These are phyloP conservation scores for Stichopus chloronotus DNA, from an alignment of 35 echinoderm and acorn worm species.

Conservation along the genomic window DNA sequence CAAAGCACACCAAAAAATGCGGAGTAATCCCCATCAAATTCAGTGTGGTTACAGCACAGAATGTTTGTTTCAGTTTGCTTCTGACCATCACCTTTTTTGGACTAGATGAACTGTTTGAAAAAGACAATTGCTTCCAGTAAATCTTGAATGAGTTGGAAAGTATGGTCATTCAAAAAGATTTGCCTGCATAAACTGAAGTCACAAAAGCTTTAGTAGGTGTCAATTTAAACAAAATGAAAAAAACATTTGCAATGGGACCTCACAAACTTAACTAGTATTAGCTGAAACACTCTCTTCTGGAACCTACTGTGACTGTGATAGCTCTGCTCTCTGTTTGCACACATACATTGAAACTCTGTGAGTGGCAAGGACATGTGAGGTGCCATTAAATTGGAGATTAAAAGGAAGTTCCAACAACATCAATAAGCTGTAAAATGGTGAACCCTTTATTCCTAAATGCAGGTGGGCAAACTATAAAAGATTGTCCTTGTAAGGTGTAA, in stretches of 20 bases:
- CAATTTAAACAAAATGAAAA: neutral
- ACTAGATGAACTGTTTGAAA: no score
- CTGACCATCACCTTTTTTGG: no score
- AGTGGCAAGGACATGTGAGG: neutral
- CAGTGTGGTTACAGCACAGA: no score
- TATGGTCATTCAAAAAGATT: no score
- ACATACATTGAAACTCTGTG: neutral
- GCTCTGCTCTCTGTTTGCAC: neutral
- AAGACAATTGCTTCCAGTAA: no score
- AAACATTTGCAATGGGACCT: neutral
- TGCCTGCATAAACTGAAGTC: no score
- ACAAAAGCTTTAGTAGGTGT: no score
- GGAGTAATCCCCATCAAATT: no score
- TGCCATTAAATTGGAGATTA: neutral
- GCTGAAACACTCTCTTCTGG: neutral
- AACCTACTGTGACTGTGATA: neutral
- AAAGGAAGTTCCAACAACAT: neutral
- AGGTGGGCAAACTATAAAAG: constrained; percentile 36
- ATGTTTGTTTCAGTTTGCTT: no score
- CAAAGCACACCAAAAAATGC: no score
- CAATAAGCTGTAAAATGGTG: neutral
- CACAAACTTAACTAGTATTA: neutral
- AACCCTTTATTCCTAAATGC: neutral
- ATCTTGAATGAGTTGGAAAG: no score
- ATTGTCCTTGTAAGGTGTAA: constrained; percentile 35